Evolutionary conservation across 2,113 vertebrate species (phyloP).

Genomic region (Nicator chloris): DNA sequence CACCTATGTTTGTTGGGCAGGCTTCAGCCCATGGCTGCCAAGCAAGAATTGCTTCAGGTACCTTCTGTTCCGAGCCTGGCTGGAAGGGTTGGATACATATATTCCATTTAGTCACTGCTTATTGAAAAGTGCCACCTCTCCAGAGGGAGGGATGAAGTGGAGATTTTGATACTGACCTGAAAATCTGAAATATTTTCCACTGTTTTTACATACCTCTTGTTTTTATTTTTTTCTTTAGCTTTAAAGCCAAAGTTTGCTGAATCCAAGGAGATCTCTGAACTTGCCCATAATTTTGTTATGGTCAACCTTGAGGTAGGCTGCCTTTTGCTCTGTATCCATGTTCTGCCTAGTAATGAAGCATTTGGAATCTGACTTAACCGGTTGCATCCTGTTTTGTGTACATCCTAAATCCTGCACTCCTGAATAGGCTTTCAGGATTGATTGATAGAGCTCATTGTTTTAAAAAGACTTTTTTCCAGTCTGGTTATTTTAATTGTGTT

Average conservation of each 20-base stretch:
- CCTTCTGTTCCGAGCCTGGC: not conserved
- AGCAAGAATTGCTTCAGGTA: not conserved
- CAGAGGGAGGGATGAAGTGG: not conserved
- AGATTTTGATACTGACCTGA: not conserved
- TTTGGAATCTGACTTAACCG: not conserved
- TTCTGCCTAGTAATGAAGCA: not conserved
- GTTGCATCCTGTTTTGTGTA: not conserved
- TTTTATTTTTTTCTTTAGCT: conserved; percentile 60
- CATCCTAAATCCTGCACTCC: not conserved
- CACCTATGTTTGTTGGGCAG: accelerated
- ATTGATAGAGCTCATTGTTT: not conserved
- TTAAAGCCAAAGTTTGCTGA: conserved; percentile 97
- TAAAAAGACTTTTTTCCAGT: not conserved
- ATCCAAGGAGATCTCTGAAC: conserved; percentile 95
- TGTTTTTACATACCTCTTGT: not conserved
- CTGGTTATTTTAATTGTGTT: not conserved
- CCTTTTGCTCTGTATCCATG: not conserved
- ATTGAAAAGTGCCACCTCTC: not conserved
- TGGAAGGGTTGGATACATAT: not conserved
- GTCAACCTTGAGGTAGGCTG: conserved; percentile 92
- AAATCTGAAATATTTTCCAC: not conserved
- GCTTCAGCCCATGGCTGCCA: not conserved
- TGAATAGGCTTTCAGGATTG: not conserved
- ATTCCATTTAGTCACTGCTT: not conserved
- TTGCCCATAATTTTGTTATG: conserved; percentile 98